phyloP scores from a whole-genome alignment of 2,113 vertebrate species.

The Chunga burmeisteri region DNA sequence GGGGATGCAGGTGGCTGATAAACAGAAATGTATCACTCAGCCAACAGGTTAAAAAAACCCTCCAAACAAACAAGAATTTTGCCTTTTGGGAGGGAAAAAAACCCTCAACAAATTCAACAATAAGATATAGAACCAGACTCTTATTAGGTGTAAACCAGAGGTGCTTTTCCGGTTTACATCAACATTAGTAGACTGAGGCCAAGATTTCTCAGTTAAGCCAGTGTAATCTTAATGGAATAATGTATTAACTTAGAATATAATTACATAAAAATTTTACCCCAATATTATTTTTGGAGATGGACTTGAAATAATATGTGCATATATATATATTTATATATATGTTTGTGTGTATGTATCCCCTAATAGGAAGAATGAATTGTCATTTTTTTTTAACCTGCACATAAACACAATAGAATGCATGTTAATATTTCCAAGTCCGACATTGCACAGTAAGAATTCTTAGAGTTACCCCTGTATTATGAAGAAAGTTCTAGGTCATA shows the following conservation, averaged over 20 bases:
- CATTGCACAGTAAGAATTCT: not conserved
- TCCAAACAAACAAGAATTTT: conserved; percentile 39
- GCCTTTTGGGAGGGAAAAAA: conserved; percentile 4
- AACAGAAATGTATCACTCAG: conserved; percentile 69
- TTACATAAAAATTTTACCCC: not conserved
- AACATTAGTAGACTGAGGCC: not conserved
- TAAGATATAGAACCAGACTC: not conserved
- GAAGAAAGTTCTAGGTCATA: not conserved
- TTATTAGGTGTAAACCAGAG: not conserved
- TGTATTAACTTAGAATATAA: not conserved
- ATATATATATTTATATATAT: not conserved
- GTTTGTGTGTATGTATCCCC: not conserved
- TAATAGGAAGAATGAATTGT: not conserved
- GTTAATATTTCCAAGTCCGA: not conserved
- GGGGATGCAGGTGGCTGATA: conserved; percentile 63
- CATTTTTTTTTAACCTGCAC: not conserved
- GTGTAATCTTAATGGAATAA: not conserved
- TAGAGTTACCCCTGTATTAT: not conserved
- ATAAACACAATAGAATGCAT: not conserved
- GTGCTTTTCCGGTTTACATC: not conserved
- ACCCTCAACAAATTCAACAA: not conserved
- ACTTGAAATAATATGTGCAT: not conserved
- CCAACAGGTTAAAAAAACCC: conserved; percentile 54
- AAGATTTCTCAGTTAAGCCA: not conserved
- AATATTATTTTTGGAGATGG: not conserved